Conservation (phyloP, 2,888 invertebrate genomes). For the Rhingia rostrata region DNA sequence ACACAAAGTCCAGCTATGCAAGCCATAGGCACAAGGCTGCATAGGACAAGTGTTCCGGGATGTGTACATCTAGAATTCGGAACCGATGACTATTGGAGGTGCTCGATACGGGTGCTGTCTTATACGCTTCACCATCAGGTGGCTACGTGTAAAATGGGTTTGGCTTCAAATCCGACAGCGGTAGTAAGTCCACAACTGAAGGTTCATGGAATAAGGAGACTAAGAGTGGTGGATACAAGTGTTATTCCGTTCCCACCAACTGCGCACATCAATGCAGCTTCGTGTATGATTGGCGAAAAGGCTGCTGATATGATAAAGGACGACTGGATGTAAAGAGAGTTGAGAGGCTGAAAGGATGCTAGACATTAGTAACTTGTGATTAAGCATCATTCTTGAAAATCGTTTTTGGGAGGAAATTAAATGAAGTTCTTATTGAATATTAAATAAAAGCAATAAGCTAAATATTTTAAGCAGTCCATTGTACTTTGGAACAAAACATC, state of each 20-base stretch:
- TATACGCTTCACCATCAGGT: conserved; percentile 87
- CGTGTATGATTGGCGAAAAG: conserved; percentile 89
- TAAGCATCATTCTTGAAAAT: too few relatives aligned
- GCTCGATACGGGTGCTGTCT: conserved; percentile 86
- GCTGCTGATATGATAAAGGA: conserved; percentile 87
- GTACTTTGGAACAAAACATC: too few relatives aligned
- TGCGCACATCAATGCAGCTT: conserved; percentile 88
- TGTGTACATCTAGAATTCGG: conserved; percentile 84
- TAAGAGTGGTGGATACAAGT: conserved; percentile 88
- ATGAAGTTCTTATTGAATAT: too few relatives aligned
- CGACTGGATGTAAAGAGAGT: conserved; percentile 81
- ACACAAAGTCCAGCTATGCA: conserved; percentile 85
- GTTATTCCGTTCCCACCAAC: conserved; percentile 87
- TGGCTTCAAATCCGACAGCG: conserved; percentile 85
- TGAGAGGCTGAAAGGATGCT: not conserved
- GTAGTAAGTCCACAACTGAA: conserved; percentile 87
- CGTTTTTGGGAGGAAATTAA: too few relatives aligned
- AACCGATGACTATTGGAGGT: conserved; percentile 88
- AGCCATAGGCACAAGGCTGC: conserved; percentile 84
- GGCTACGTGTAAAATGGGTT: conserved; percentile 89
- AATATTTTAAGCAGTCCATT: too few relatives aligned
- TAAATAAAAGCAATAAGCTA: too few relatives aligned
- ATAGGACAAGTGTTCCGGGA: conserved; percentile 84
- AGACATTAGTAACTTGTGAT: not conserved
- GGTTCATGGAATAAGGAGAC: conserved; percentile 85